Evolutionary conservation across 92 coral and sea anemone genomes (phyloP), one percentile per base, ranked within the genome.

Genomic region (Metridium senile): DNA sequence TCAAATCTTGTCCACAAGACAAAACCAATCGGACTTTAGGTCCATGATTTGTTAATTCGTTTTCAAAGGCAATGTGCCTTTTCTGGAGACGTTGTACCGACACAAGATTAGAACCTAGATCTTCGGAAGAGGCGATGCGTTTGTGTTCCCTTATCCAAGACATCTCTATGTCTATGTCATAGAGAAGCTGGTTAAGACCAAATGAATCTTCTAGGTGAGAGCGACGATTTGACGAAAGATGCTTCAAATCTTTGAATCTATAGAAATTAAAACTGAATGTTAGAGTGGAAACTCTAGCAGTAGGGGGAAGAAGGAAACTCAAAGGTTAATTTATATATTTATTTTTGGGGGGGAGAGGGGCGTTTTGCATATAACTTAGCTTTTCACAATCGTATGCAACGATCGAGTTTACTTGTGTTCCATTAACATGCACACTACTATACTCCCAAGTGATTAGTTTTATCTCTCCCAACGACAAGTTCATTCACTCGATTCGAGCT

Each of bases 91-190:
- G 88, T 67, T 94, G 92, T 27, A 94, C 98, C 1, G 94, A 93
- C 66, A 88, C 72, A 32, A 89, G 83, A 59, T 91, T 94, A 26
- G 97, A 80, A 29, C 98, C 98, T 82, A 94, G 87, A 81, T 94
- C 98, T 54, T 71, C 89, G 6, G 98, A 94, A 1, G 94, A 83
- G 26, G 97, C 98, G 67, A 86, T 72, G 30, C 88, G 75, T 74
- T 86, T 64, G 70, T 91, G 98, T 33, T 94, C 98, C 86, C 91
- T 91, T n/a, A 94, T 85, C 88, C 94, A 91, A 70, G 97, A 77
- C 86, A 88, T 85, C 75, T 94, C 98, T 82, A 91, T 84, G 64
- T 94, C 97, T 33, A 91, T 81, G 70, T 91, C 98, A 66, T 90
- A 88, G 56, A 89, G 84, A 79, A 94, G 93, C 86, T 91, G 98